Percentiles rank a stretch among this genome's conserved stretches.
These are phyloP conservation scores for Oxygymnocypris stewartii DNA, from an alignment of 2,113 vertebrate genomes.

Conservation along the genomic window DNA sequence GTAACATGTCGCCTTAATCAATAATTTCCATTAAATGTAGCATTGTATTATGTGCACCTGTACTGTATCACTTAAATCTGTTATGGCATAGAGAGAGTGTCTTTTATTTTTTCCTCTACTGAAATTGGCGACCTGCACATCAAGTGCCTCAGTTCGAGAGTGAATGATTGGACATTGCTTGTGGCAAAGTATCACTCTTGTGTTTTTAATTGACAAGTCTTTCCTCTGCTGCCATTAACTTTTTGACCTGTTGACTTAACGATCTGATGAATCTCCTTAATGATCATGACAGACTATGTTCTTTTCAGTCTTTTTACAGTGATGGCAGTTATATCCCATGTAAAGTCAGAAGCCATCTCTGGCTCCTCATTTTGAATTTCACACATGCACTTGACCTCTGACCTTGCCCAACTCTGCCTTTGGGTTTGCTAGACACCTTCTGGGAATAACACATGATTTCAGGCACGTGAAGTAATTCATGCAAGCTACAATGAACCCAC, in stretches of 20 bases:
- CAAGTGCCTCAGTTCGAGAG: too few species aligned
- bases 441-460: conserved; percentile 58
- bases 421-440: conserved; percentile 46
- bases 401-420: conserved; percentile 27
- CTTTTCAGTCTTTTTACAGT: conserved; percentile 38
- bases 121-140: too few species aligned
- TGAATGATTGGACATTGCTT: background rate
- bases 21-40: too few species aligned
- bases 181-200: conserved; percentile 7
- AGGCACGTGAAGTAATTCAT: conserved; percentile 60
- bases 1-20: too few species aligned
- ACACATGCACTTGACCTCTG: conserved; percentile 24
- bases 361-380: conserved; percentile 45
- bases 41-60: too few species aligned
- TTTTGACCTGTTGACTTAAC: conserved; percentile 33
- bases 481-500: conserved; percentile 61
- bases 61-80: too few species aligned
- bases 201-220: conserved; percentile 15
- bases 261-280: conserved; percentile 37
- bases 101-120: too few species aligned
- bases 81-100: too few species aligned
- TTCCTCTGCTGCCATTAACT: conserved; percentile 33
- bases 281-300: conserved; percentile 31
- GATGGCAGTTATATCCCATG: conserved; percentile 32
- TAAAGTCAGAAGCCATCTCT: conserved; percentile 27